Conservation (phyloP, 1,140 invertebrate species). For the Melipona quadrifasciata region DNA sequence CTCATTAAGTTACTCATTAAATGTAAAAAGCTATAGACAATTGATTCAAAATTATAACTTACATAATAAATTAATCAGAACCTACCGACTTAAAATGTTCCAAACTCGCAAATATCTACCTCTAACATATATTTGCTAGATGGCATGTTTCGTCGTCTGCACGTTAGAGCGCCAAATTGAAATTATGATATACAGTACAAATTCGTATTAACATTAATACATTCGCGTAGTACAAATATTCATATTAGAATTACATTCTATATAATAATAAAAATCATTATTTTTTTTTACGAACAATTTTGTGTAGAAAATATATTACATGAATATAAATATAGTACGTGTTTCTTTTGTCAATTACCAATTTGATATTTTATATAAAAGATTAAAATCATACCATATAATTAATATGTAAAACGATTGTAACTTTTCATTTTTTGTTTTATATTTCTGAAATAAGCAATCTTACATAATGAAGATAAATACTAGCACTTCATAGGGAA, state of each 20-base stretch:
- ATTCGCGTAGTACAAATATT: background rate
- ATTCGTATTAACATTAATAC: background rate
- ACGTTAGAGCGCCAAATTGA: conserved; percentile 4
- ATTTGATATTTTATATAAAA: background rate
- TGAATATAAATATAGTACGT: background rate
- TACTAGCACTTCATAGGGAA: conserved; percentile 18
- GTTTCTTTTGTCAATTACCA: background rate
- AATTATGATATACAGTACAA: background rate
- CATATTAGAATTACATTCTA: background rate
- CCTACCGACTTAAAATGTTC: no score
- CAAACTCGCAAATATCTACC: background rate
- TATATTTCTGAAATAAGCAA: background rate
- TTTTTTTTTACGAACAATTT: background rate
- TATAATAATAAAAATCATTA: background rate
- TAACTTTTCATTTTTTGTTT: background rate
- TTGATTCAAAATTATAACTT: conserved; percentile 13
- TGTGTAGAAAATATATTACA: background rate
- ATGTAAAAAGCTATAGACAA: no score
- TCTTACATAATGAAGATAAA: background rate
- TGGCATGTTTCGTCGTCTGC: background rate
- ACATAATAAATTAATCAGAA: background rate
- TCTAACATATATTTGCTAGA: background rate
- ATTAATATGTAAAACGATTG: background rate
- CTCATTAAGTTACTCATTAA: no score
- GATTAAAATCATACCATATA: background rate